Evolutionary conservation across 2,888 invertebrate genomes (phyloP).

Genomic region (Calliscelio sp.): DNA sequence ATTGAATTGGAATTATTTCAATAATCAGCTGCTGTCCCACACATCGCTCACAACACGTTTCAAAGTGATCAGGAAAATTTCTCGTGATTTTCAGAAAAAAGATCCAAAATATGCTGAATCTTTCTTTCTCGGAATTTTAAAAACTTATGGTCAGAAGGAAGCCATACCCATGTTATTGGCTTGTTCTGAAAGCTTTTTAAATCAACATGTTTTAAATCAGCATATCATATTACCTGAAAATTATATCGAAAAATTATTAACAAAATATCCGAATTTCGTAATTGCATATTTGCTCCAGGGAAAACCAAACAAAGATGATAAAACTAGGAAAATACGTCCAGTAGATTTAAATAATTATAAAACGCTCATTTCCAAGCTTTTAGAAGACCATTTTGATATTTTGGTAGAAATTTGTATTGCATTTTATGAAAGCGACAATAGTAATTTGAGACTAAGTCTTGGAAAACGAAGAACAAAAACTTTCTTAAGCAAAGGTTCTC

Average conservation of each 20-base stretch:
- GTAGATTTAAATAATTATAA: constrained; percentile 49
- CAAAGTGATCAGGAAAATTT: constrained; percentile 78
- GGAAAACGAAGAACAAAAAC: constrained; percentile 28
- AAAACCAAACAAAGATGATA: background rate
- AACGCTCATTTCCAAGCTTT: constrained; percentile 74
- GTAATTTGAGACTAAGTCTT: constrained; percentile 49
- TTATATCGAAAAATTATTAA: background rate
- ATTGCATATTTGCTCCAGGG: constrained; percentile 1
- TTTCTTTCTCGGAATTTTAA: constrained; percentile 24
- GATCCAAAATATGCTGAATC: constrained; percentile 74
- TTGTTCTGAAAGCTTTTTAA: constrained; percentile 43
- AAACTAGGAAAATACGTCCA: background rate
- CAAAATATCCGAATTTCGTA: constrained; percentile 24
- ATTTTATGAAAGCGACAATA: background rate
- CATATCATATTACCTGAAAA: background rate
- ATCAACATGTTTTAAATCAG: background rate
- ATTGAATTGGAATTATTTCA: constrained; percentile 78
- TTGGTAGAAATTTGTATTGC: too few relatives aligned
- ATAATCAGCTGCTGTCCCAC: constrained; percentile 76
- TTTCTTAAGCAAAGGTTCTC: constrained; percentile 16
- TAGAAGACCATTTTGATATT: constrained; percentile 77
- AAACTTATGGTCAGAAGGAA: constrained; percentile 16
- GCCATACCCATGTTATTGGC: constrained; percentile 23
- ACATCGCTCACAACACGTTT: constrained; percentile 78
- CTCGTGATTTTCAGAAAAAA: constrained; percentile 71